Evolutionary conservation across 2,113 vertebrate species (phyloP).

Genomic region (Xiphophorus couchianus): DNA sequence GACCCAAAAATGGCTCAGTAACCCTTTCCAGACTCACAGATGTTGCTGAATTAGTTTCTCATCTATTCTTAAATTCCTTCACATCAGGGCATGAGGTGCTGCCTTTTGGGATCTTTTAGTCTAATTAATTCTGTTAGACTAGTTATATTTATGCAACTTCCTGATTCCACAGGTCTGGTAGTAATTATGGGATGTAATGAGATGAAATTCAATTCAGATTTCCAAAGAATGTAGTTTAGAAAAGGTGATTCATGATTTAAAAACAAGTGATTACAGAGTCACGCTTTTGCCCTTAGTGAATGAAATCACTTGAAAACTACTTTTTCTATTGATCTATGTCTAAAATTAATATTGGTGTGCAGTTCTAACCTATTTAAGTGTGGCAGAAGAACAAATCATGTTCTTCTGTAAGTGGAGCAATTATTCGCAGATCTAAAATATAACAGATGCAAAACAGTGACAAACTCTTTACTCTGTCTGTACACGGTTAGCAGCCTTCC

Average conservation of each 20-base stretch:
- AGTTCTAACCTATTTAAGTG: neutral
- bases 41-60: neutral
- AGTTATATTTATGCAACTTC: neutral
- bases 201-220: neutral
- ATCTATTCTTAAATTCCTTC: neutral
- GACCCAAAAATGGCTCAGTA: neutral
- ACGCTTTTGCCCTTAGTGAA: no score
- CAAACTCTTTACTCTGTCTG: neutral
- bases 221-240: neutral
- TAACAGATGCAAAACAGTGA: neutral
- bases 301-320: no score
- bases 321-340: neutral
- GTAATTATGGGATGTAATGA: neutral
- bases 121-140: no score
- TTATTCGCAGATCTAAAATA: neutral
- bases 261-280: neutral
- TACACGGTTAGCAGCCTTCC: constrained; percentile 34
- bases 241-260: neutral
- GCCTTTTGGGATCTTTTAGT: no score
- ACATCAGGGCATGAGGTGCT: neutral
- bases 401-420: no score
- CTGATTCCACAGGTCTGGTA: neutral
- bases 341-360: neutral
- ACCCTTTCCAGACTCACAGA: neutral
- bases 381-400: neutral